phyloP scores from a whole-genome alignment of 2,888 invertebrate species.

The Linnaemya vulpina region DNA sequence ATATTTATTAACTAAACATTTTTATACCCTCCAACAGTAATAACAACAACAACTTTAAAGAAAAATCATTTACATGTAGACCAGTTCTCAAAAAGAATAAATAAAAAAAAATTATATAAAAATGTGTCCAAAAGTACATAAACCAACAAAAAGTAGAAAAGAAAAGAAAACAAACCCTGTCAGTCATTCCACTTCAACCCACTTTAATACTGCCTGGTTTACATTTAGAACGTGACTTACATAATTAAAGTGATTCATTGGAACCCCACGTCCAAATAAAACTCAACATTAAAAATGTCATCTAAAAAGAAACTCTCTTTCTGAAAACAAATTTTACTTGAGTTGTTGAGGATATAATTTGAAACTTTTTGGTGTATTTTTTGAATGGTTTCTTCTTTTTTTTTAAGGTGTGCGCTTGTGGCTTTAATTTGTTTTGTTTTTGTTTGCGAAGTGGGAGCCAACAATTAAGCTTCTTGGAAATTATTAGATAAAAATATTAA shows the following conservation, averaged over 20 bases:
- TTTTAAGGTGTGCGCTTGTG: slow-evolving; percentile 31
- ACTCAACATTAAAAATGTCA: slow-evolving; percentile 50
- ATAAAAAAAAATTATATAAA: slow-evolving; percentile 10
- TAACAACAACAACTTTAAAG: slow-evolving; percentile 19
- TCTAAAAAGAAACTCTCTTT: slow-evolving; percentile 19
- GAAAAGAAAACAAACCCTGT: slow-evolving; percentile 12
- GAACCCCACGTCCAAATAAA: not conserved
- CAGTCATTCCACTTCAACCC: slow-evolving; percentile 30
- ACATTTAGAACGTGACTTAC: slow-evolving; percentile 68
- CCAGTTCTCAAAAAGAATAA: not conserved
- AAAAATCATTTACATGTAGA: slow-evolving; percentile 53
- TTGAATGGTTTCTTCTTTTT: not conserved
- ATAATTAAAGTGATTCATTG: slow-evolving; percentile 60
- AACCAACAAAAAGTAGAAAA: not conserved
- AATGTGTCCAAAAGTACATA: slow-evolving; percentile 10
- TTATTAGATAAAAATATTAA: slow-evolving; percentile 41
- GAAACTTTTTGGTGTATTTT: not conserved
- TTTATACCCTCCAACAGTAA: not conserved
- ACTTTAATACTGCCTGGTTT: slow-evolving; percentile 38
- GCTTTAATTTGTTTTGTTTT: slow-evolving; percentile 10
- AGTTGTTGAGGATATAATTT: slow-evolving; percentile 1
- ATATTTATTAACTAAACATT: not conserved
- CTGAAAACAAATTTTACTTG: slow-evolving; percentile 2
- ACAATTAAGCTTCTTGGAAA: slow-evolving; percentile 30
- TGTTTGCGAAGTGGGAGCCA: slow-evolving; percentile 31